These are phyloP conservation scores for Coreius guichenoti DNA, from an alignment of 2,797 vertebrate genomes.

Conservation along the genomic window DNA sequence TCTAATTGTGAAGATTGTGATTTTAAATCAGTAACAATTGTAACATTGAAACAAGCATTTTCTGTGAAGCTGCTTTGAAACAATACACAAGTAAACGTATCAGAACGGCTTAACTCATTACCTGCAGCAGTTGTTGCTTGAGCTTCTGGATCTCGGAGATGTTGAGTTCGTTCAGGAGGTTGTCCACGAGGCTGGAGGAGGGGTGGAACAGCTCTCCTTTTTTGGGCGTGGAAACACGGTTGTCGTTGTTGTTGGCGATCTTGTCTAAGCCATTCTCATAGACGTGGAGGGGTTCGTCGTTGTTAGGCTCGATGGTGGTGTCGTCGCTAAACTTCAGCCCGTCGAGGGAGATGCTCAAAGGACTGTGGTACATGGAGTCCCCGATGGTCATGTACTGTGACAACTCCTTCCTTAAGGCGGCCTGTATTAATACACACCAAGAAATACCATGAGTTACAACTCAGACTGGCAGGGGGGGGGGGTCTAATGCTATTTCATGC, in stretches of 20 bases:
- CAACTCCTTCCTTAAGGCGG: slow-evolving; percentile 92
- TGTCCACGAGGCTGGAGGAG: slow-evolving; percentile 92
- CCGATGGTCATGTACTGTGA: slow-evolving; percentile 97
- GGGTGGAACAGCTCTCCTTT: slow-evolving; percentile 85
- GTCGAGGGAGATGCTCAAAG: slow-evolving; percentile 81
- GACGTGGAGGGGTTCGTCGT: slow-evolving; percentile 88
- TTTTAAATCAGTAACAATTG: background rate
- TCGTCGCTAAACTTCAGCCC: slow-evolving; percentile 83
- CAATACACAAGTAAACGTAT: too few relatives aligned
- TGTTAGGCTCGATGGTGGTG: slow-evolving; percentile 77
- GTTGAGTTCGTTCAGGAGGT: slow-evolving; percentile 96
- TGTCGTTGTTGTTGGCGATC: slow-evolving; percentile 73
- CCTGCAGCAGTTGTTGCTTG: slow-evolving; percentile 95
- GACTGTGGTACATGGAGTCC: slow-evolving; percentile 83
- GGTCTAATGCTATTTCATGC: too few relatives aligned
- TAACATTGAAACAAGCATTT: background rate
- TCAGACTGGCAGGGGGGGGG: too few relatives aligned
- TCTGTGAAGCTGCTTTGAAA: background rate
- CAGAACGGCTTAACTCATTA: slow-evolving; percentile 63
- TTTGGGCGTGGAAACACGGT: slow-evolving; percentile 80
- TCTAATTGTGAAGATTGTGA: background rate
- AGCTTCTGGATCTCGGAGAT: slow-evolving; percentile 99
- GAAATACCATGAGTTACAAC: background rate
- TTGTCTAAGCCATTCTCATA: slow-evolving; percentile 89
- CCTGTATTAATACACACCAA: slow-evolving; percentile 60